Evolutionary conservation across 2,888 invertebrate species (phyloP).

Genomic region (Diachrysia chrysitis): DNA sequence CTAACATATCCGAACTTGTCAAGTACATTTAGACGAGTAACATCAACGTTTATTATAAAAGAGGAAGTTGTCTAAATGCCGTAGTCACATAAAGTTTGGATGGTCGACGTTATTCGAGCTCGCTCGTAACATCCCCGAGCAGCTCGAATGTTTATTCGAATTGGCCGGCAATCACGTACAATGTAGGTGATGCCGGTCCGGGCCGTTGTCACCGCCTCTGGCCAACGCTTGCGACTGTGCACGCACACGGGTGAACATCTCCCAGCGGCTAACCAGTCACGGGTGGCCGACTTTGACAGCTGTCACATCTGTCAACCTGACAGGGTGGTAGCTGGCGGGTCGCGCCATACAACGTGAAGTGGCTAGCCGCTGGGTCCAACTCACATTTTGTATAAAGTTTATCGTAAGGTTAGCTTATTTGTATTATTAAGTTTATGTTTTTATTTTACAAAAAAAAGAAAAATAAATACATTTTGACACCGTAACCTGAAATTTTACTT

Average conservation of each 20-base stretch:
- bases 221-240: constrained; percentile 88
- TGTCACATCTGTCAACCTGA: constrained; percentile 50
- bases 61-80: constrained; percentile 49
- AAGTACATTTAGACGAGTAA: constrained; percentile 54
- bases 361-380: constrained; percentile 81
- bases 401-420: constrained; percentile 84
- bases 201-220: constrained; percentile 70
- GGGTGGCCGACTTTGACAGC: constrained; percentile 54
- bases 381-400: constrained; percentile 88
- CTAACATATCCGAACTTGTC: constrained; percentile 54
- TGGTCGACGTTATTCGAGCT: constrained; percentile 77
- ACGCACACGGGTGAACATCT: constrained; percentile 82
- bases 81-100: constrained; percentile 62
- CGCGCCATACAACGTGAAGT: constrained; percentile 72
- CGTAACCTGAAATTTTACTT: constrained; percentile 68
- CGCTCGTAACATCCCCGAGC: constrained; percentile 69
- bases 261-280: constrained; percentile 83
- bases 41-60: constrained; percentile 35
- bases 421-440: constrained; percentile 82
- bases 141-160: constrained; percentile 79
- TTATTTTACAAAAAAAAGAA: constrained; percentile 83
- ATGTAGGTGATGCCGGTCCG: constrained; percentile 84
- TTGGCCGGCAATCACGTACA: constrained; percentile 83
- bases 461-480: constrained; percentile 89
- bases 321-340: constrained; percentile 58